phyloP scores from a whole-genome alignment of 2,888 invertebrate genomes.

The Penaeus monodon region DNA sequence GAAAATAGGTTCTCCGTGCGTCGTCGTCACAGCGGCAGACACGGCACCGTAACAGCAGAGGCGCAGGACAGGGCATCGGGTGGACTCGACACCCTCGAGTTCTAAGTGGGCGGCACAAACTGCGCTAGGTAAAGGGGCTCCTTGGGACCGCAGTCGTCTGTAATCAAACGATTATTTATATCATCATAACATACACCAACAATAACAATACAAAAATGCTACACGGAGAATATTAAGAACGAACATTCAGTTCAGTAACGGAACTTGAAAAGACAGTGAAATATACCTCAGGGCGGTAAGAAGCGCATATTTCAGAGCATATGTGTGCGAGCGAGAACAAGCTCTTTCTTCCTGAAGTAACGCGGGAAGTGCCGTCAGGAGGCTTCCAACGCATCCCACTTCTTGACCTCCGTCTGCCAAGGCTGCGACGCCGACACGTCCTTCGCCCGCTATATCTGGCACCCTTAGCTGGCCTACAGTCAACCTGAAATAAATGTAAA shows the following conservation, averaged over 20 bases:
- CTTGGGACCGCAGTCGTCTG: slow-evolving; percentile 46
- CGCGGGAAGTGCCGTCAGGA: slow-evolving; percentile 38
- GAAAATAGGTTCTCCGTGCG: slow-evolving; percentile 38
- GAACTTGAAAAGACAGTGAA: background rate
- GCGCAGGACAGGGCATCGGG: slow-evolving; percentile 43
- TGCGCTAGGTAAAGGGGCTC: slow-evolving; percentile 26
- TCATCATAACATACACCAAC: too few species aligned
- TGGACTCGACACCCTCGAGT: slow-evolving; percentile 4
- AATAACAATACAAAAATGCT: background rate
- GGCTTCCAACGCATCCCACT: slow-evolving; percentile 41
- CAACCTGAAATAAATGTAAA: slow-evolving; percentile 24
- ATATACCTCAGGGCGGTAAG: slow-evolving; percentile 45
- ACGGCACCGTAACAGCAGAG: slow-evolving; percentile 51
- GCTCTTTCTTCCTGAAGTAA: slow-evolving; percentile 47
- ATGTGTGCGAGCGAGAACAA: slow-evolving; percentile 49
- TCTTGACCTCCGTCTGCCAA: slow-evolving; percentile 54
- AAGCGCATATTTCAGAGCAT: slow-evolving; percentile 54
- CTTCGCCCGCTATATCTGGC: slow-evolving; percentile 44
- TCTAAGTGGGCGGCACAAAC: slow-evolving; percentile 55
- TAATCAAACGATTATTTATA: too few species aligned
- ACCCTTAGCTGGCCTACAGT: slow-evolving; percentile 50
- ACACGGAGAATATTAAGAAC: background rate
- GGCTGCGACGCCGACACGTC: slow-evolving; percentile 46
- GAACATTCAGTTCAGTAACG: background rate
- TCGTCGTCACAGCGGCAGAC: slow-evolving; percentile 45